phyloP scores from a whole-genome alignment of 2,797 vertebrate genomes.

The Amniataba percoides region DNA sequence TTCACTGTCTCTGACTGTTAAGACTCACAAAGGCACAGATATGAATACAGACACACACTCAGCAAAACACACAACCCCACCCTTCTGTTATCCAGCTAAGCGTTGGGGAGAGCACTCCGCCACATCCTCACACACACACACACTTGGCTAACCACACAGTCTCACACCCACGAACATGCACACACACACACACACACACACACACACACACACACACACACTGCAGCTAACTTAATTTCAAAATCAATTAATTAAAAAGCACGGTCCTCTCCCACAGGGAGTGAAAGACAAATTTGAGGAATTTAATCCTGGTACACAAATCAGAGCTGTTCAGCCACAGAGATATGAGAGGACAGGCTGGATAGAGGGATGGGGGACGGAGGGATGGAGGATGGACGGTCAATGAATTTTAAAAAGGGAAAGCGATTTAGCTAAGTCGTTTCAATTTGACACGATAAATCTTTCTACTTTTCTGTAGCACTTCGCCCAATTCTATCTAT shows the following conservation, averaged over 20 bases:
- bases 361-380: conserved; percentile 42
- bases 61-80: conserved; percentile 40
- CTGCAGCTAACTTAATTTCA: conserved; percentile 72
- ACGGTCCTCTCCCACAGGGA: conserved; percentile 68
- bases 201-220: conserved; percentile 24
- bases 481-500: conserved; percentile 3
- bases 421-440: conserved; percentile 44
- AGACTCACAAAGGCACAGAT: conserved; percentile 29
- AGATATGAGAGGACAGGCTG: conserved; percentile 65
- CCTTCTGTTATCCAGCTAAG: conserved; percentile 21
- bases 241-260: conserved; percentile 83
- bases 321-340: conserved; percentile 68
- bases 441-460: conserved; percentile 49
- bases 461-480: not conserved
- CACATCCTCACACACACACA: conserved; percentile 22
- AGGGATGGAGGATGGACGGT: conserved; percentile 37
- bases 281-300: conserved; percentile 78
- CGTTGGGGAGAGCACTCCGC: conserved; percentile 1
- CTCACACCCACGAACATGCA: conserved; percentile 7
- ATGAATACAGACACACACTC: conserved; percentile 11
- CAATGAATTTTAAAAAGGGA: conserved; percentile 70
- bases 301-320: conserved; percentile 79
- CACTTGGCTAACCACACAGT: not conserved
- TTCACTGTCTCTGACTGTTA: conserved; percentile 7
- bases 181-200: conserved; percentile 18